Evolutionary conservation across 2,113 vertebrate genomes (phyloP).

Genomic region (Thamnaconus septentrionalis): DNA sequence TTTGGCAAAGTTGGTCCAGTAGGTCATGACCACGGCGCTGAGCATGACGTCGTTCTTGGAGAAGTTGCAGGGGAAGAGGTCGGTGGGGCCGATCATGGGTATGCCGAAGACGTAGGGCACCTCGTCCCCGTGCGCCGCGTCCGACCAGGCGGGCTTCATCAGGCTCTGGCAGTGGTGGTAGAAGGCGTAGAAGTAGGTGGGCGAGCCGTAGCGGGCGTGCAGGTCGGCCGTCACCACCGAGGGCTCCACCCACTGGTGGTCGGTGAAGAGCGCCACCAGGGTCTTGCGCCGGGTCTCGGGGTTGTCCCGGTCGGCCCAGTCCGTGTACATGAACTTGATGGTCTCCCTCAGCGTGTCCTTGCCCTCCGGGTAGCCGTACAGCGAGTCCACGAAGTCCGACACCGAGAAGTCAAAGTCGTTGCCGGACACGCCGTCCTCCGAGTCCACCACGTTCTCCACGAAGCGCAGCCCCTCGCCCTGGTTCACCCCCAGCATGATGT

Average conservation of each 20-base stretch:
- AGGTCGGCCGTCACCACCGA: constrained; percentile 96
- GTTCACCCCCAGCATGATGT: constrained; percentile 99
- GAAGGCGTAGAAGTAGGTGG: constrained; percentile 98
- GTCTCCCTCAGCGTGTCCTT: constrained; percentile 97
- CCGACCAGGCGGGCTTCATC: constrained; percentile 98
- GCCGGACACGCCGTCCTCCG: constrained; percentile 94
- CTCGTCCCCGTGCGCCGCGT: constrained; percentile 96
- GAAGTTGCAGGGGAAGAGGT: constrained; percentile 98
- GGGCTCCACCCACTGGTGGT: constrained; percentile 98
- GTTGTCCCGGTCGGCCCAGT: constrained; percentile 98
- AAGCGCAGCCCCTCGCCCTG: constrained; percentile 98
- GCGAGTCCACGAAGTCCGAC: constrained; percentile 97
- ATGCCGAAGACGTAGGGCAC: constrained; percentile 97
- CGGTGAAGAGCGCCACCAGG: constrained; percentile 95
- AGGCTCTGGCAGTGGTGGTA: constrained; percentile 99
- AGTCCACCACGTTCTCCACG: constrained; percentile 96
- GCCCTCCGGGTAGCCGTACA: constrained; percentile 96
- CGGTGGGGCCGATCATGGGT: constrained; percentile 97
- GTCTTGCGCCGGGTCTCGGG: constrained; percentile 96
- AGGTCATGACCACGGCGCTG: constrained; percentile 98
- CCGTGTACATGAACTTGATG: constrained; percentile 99
- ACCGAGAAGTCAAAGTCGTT: constrained; percentile 98
- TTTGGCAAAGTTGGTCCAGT: constrained; percentile 99
- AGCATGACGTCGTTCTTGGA: constrained; percentile 99
- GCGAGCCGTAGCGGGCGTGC: constrained; percentile 95